These are phyloP conservation scores for Autographa gamma DNA, from an alignment of 2,888 invertebrate species.

Conservation along the genomic window DNA sequence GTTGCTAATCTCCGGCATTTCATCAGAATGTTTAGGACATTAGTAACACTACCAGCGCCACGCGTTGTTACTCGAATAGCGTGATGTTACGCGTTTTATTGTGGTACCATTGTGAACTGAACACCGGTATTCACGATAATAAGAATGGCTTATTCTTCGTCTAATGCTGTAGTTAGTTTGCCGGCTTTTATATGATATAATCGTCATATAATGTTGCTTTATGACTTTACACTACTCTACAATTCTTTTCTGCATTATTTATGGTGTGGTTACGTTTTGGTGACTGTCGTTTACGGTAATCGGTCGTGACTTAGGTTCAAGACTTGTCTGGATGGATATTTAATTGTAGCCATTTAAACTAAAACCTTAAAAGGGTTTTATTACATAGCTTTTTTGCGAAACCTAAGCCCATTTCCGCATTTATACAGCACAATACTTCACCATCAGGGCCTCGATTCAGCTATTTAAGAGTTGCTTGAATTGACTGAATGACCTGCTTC, in stretches of 20 bases:
- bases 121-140: not conserved
- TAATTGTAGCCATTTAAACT: too few species aligned
- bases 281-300: not conserved
- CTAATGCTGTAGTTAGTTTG: slow-evolving; percentile 1
- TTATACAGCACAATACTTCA: slow-evolving; percentile 55
- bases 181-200: not conserved
- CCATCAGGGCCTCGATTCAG: too few species aligned
- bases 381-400: too few species aligned
- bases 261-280: not conserved
- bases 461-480: too few species aligned
- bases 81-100: slow-evolving; percentile 6
- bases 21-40: slow-evolving; percentile 36
- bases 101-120: slow-evolving; percentile 8
- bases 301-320: too few species aligned
- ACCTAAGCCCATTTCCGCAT: slow-evolving; percentile 53
- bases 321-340: too few species aligned
- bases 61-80: slow-evolving; percentile 29
- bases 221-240: not conserved
- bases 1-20: slow-evolving; percentile 36
- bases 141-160: not conserved
- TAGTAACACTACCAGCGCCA: slow-evolving; percentile 40
- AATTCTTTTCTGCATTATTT: not conserved
- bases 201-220: not conserved
- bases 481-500: too few species aligned
- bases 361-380: too few species aligned